Evolutionary conservation across 2,888 invertebrate genomes (phyloP).

Genomic region (Artemia sp.): DNA sequence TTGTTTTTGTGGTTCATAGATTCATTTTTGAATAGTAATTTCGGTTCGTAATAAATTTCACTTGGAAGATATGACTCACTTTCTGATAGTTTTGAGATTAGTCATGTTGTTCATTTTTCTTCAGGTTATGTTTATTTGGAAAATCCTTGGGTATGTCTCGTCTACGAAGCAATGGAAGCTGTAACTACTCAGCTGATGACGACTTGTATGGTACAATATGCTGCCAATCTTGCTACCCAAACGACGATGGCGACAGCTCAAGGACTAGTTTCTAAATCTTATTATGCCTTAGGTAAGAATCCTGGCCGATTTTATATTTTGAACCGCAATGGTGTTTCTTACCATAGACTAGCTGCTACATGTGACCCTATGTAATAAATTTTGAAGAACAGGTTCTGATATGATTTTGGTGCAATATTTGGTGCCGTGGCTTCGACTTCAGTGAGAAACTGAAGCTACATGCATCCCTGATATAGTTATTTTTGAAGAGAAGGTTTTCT

Average conservation of each 20-base stretch:
- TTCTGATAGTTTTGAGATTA: neutral
- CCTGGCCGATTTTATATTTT: constrained; percentile 50
- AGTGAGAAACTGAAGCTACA: no score
- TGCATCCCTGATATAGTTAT: no score
- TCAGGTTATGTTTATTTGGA: constrained; percentile 54
- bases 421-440: no score
- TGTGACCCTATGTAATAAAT: no score
- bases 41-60: no score
- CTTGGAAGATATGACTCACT: no score
- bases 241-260: constrained; percentile 58
- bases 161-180: constrained; percentile 59
- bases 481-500: no score
- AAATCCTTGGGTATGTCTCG: constrained; percentile 54
- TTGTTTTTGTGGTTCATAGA: no score
- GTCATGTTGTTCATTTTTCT: constrained; percentile 19
- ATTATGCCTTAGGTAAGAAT: constrained; percentile 53
- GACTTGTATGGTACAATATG: constrained; percentile 59
- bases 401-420: no score
- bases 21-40: no score
- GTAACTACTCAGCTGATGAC: constrained; percentile 55
- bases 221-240: constrained; percentile 50
- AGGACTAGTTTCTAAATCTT: constrained; percentile 57
- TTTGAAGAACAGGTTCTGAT: no score
- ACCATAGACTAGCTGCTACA: no score
- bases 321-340: constrained; percentile 31